Conservation (phyloP, 2,888 invertebrate species). For the Yponomeuta evonymella region DNA sequence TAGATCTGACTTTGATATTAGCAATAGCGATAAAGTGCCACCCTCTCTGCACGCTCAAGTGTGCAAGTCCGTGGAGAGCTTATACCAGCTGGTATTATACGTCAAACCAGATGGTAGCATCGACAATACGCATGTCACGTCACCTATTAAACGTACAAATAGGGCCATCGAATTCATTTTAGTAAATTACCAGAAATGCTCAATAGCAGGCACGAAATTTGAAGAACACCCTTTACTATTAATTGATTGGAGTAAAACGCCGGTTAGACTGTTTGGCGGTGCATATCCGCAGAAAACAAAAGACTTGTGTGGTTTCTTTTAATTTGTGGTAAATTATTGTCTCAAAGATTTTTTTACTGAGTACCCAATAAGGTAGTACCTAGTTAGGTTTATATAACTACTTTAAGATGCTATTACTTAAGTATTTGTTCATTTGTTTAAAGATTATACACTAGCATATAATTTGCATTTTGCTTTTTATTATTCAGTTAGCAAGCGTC, state of each 20-base stretch:
- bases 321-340: slow-evolving; percentile 19
- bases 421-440: too few species aligned
- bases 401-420: too few species aligned
- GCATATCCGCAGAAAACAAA: slow-evolving; percentile 76
- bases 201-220: slow-evolving; percentile 44
- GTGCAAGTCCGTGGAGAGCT: slow-evolving; percentile 25
- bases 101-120: slow-evolving; percentile 57
- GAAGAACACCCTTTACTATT: slow-evolving; percentile 46
- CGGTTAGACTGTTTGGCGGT: slow-evolving; percentile 81
- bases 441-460: too few species aligned
- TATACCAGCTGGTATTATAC: slow-evolving; percentile 59
- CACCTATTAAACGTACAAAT: slow-evolving; percentile 51
- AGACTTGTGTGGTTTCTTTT: slow-evolving; percentile 77
- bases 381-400: not conserved
- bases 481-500: too few species aligned
- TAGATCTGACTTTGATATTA: slow-evolving; percentile 46
- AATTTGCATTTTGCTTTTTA: too few species aligned
- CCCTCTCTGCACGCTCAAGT: slow-evolving; percentile 32
- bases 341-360: too few species aligned
- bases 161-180: slow-evolving; percentile 52
- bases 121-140: slow-evolving; percentile 48
- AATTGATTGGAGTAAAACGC: slow-evolving; percentile 80
- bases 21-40: slow-evolving; percentile 32
- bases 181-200: slow-evolving; percentile 60
- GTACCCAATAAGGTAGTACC: not conserved